Base-by-base conservation (phyloP, 2,888 invertebrate species). In the Pollenia labialis region DNA sequence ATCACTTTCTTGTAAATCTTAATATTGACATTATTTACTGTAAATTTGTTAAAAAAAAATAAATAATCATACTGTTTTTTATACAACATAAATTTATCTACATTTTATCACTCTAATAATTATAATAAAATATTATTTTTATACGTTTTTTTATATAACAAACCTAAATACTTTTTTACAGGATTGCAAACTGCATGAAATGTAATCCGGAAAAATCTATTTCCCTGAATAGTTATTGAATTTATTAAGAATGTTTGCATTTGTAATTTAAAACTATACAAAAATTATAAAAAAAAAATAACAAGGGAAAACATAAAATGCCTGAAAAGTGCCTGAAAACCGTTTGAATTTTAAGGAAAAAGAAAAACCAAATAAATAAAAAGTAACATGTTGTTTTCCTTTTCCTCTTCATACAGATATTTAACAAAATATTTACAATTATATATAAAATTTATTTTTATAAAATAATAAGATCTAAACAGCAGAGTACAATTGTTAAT, bases 181-280 rank as follows among this genome's bases (percentile, higher is more conserved):
- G 92, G 91, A 91, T 92, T 91, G 91, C 91, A 89, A 92, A 92
- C 91, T 92, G 92, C 92, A 92, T 92, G 92, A 92, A 92, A 91
- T 92, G 91, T 91, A 92, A 92, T 90, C 91, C 91, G 91, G 92
- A 92, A 90, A 92, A 92, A 88, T 90, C 91, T 79, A 89, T 92
- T 89, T 90, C 91, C 87, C 89, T 91, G 88, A 91, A 91, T 90
- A 91, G 91, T 89, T 91, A 91, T 91, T 92, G 85, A 91, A 76
- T 72, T 50, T 68, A 60, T 62, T 69, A 68, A 77, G 54, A 82
- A 81, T 62, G 48, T 69, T 69, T 68, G 9, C 56, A 56, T 23
- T 18, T 12, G 23, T 52, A 82, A 79, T 18, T 40, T 54, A 69
- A 79, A 85, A 81, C 16, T 58, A 46, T 46, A 64, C 18, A 62